Conservation (phyloP, 2,797 vertebrate species). For the Tragelaphus eurycerus region DNA sequence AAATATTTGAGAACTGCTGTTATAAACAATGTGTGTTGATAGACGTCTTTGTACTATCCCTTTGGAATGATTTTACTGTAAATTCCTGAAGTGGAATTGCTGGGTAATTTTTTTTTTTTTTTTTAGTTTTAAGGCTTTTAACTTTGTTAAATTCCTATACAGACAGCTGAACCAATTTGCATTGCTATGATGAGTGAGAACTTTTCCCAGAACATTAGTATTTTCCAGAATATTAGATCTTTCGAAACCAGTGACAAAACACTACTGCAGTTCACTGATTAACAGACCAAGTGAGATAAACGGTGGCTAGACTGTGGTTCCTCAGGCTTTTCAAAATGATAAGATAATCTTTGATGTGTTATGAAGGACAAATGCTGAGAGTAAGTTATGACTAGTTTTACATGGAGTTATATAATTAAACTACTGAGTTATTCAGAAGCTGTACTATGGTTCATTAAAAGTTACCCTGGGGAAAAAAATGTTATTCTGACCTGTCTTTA, state of each 20-base stretch:
- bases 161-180: not conserved
- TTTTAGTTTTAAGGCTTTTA: slow-evolving; percentile 19
- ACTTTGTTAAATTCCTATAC: not conserved
- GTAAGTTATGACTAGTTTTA: not conserved
- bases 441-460: not conserved
- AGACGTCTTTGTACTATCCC: not conserved
- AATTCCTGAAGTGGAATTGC: not conserved
- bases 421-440: slow-evolving; percentile 16
- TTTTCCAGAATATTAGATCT: not conserved
- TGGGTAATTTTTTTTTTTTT: not conserved
- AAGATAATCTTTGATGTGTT: not conserved
- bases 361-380: slow-evolving; percentile 6
- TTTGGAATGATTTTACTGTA: not conserved
- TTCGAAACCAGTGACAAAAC: slow-evolving; percentile 14
- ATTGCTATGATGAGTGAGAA: not conserved
- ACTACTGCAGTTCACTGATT: not conserved
- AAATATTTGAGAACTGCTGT: not conserved
- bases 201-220: slow-evolving; percentile 4
- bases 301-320: not conserved
- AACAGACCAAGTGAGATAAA: not conserved
- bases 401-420: not conserved
- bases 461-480: not conserved
- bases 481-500: slow-evolving; percentile 18
- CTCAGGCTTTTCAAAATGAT: slow-evolving; percentile 23
- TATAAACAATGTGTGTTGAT: not conserved